Evolutionary conservation across 2,888 invertebrate species (phyloP).

Genomic region (Eristalis pertinax): DNA sequence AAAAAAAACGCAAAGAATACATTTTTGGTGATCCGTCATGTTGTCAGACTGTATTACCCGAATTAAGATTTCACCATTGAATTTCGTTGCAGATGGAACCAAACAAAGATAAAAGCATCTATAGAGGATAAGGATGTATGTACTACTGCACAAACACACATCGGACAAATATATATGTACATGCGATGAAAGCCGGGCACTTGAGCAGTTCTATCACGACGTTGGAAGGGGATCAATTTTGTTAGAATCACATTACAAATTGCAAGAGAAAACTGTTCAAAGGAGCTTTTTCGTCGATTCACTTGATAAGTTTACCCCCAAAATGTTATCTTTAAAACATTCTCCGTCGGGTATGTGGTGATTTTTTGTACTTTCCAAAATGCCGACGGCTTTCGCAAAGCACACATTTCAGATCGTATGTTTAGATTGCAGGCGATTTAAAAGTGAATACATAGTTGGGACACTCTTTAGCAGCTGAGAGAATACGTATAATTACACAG

Average conservation of each 20-base stretch:
- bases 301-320: not conserved
- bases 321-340: not conserved
- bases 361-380: not conserved
- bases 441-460: too few relatives aligned
- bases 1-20: constrained; percentile 23
- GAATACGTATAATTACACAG: too few relatives aligned
- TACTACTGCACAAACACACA: not conserved
- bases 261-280: not conserved
- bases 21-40: constrained; percentile 81
- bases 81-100: constrained; percentile 76
- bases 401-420: too few relatives aligned
- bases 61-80: constrained; percentile 81
- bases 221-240: not conserved
- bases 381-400: not conserved
- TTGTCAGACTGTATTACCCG: constrained; percentile 82
- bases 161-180: constrained; percentile 7
- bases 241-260: not conserved
- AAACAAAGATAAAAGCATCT: constrained; percentile 74
- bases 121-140: constrained; percentile 44
- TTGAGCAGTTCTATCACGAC: constrained; percentile 7
- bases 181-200: constrained; percentile 22
- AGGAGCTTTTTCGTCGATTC: not conserved
- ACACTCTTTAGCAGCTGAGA: too few relatives aligned
- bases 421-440: not conserved
- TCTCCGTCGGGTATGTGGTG: not conserved